Evolutionary conservation across 2,797 vertebrate genomes (phyloP).

Genomic region (Euthynnus affinis): DNA sequence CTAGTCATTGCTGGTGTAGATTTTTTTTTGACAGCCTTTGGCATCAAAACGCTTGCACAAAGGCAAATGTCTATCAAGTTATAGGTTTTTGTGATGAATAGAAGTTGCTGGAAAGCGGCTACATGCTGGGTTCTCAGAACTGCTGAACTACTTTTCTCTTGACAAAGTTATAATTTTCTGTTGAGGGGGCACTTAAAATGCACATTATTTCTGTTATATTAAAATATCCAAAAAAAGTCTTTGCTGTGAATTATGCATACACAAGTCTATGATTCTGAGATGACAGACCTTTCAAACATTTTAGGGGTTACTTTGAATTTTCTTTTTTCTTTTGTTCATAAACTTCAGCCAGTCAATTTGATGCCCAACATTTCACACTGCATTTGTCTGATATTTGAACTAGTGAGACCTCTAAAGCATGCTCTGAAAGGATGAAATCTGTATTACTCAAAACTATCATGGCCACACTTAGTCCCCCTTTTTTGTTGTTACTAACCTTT

Average conservation of each 20-base stretch:
- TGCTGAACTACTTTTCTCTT: conserved; percentile 7
- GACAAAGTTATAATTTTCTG: conserved; percentile 23
- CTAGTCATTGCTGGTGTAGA: conserved; percentile 51
- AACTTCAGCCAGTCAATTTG: background rate
- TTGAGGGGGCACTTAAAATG: conserved; percentile 12
- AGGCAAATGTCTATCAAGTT: conserved; percentile 60
- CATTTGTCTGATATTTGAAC: background rate
- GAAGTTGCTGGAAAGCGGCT: conserved; percentile 42
- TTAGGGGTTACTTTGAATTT: background rate
- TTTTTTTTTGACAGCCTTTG: conserved; percentile 59
- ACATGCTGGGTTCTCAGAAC: conserved; percentile 20
- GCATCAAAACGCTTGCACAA: conserved; percentile 66
- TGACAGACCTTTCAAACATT: background rate
- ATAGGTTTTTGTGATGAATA: conserved; percentile 48
- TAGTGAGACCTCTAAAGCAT: background rate
- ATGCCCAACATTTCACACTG: background rate
- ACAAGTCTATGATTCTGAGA: background rate
- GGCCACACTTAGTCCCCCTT: background rate
- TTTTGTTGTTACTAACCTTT: conserved; percentile 5
- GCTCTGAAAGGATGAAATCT: background rate
- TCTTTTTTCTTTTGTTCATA: too few relatives aligned
- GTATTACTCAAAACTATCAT: conserved; percentile 5
- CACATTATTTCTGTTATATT: background rate
- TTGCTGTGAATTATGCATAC: background rate
- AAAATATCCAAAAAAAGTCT: background rate